A percentile compares a stretch with the other conserved stretches of the same genome.
Conservation (phyloP, 2,797 vertebrate species). For the Hybognathus amarus region DNA sequence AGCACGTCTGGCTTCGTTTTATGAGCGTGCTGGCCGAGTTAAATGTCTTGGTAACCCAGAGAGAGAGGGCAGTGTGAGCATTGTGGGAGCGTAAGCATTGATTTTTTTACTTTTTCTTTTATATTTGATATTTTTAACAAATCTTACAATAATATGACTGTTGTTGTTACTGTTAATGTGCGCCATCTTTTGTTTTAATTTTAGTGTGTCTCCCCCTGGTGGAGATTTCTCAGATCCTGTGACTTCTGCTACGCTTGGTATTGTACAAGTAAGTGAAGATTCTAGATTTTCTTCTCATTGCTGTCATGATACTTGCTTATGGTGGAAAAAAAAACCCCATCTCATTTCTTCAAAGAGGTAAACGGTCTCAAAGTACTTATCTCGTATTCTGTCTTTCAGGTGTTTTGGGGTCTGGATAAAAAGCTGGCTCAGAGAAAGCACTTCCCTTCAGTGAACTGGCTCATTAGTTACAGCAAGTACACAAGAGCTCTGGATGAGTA, state of each 20-base stretch:
- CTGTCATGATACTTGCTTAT: not conserved
- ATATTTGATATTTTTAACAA: not conserved
- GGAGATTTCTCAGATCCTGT: conserved; percentile 99
- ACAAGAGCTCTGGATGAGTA: conserved; percentile 94
- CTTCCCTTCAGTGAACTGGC: conserved; percentile 98
- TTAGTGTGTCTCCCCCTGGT: conserved; percentile 96
- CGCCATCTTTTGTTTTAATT: conserved; percentile 27
- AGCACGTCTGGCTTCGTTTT: conserved; percentile 94
- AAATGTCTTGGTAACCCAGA: conserved; percentile 97
- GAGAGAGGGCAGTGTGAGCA: conserved; percentile 96
- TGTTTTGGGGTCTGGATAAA: conserved; percentile 99
- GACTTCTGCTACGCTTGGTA: conserved; percentile 96
- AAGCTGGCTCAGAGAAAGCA: conserved; percentile 98
- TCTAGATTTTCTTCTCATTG: not conserved
- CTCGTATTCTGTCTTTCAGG: conserved; percentile 67
- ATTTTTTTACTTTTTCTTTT: not conserved
- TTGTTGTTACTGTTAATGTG: not conserved
- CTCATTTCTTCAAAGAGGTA: not conserved
- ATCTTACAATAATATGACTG: not conserved
- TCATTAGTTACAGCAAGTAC: conserved; percentile 99
- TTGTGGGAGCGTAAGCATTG: conserved; percentile 93
- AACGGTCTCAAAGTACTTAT: not conserved
- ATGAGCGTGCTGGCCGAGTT: conserved; percentile 93
- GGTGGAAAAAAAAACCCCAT: not conserved
- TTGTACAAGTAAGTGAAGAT: conserved; percentile 86